Base-by-base conservation (phyloP, 2,888 invertebrate species). In the Ectropis crepuscularia region DNA sequence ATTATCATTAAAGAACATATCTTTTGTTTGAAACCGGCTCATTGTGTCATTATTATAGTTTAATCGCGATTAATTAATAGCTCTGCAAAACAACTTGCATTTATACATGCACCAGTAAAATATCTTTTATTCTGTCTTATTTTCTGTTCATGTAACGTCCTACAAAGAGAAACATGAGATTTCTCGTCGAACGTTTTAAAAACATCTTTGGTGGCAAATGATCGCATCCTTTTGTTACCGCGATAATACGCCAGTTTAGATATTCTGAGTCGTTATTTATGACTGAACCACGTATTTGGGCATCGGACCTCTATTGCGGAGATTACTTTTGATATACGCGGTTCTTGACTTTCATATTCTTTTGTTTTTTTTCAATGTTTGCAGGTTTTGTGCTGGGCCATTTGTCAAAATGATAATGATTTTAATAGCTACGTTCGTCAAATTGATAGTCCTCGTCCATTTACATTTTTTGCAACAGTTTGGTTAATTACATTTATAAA, bases 121-220 rank as follows among this genome's bases (percentile, higher is more conserved):
- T 45, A n/a, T 45, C 6, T 45, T 45, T n/a, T 6, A 45, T n/a
- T 45, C 4, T 28, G 16, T 4, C 53, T 38, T 62, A 28, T 28
- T 28, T 28, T 28, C 4, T 28, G 16, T 28, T 28, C 16, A 28
- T 28, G 4, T 28, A 1, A 57, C 39, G 11, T 45, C 36, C 6
- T 46, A 43, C 45, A 46, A 47, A 57, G 37, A 37, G 62, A 42
- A 63, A 57, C 57, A 37, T 11, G 53, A 57, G 11, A 37, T 48
- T 48, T 55, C 48, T 53, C 48, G 45, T 46, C 39, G n/a, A 37
- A 46, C 57, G 45, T 57, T 63, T 53, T 63, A 43, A 48, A 57
- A 63, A 63, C 57, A 53, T 58, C 63, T 53, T 58, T 53, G 57
- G 62, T 57, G 57, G 63, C 53, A 63, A 57, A 57, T 63, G 57